Evolutionary conservation across 2,888 invertebrate genomes (phyloP), one percentile per base, ranked within the genome.

Genomic region (Oscheius sp.): DNA sequence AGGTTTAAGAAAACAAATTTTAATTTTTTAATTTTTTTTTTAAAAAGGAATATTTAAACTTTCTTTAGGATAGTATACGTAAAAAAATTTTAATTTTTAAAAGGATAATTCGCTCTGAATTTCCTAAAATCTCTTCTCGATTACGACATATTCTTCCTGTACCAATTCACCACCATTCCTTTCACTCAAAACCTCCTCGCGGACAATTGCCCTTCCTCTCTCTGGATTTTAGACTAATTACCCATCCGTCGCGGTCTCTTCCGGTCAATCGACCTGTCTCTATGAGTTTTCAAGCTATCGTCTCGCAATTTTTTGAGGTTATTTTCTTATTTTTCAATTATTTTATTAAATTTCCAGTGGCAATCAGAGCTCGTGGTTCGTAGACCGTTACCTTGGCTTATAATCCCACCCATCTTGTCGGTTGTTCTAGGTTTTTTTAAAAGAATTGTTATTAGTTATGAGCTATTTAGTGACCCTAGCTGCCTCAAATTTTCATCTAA

Each of bases 281-380:
- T 61, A 79, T 83, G 70, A 83, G 80, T 70, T 79, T 83, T 66
- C 81, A 83, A 65, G 71, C 75, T 3, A 67, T 77, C n/a, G 82
- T 83, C 22, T 80, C 83, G 6, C 80, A 81, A 66, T 82, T 83
- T 70, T 83, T 83, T 51, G 81, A 82, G 80, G 82, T 81, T 17
- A 17, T 59, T 49, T 20, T 44, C 14, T 6, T 30, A 28, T 50
- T 56, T 33, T 50, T 22, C 17, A 20, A 24, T 28, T 24, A 50
- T 30, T 14, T 12, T 32, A 22, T 24, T 26, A 26, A 44, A 8
- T 33, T 72, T 82, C 66, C 67, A 83, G 82, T 82, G 79, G 74
- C 80, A 83, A 61, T 80, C 83, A 26, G 73, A 73, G 6, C 63
- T 83, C 14, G 80, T 85, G 14, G 82, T 82, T 24, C 72, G 77